Percentiles rank a stretch among this genome's conserved stretches.
phyloP scores from a whole-genome alignment of 2,888 invertebrate genomes.

The Lottia scabra region DNA sequence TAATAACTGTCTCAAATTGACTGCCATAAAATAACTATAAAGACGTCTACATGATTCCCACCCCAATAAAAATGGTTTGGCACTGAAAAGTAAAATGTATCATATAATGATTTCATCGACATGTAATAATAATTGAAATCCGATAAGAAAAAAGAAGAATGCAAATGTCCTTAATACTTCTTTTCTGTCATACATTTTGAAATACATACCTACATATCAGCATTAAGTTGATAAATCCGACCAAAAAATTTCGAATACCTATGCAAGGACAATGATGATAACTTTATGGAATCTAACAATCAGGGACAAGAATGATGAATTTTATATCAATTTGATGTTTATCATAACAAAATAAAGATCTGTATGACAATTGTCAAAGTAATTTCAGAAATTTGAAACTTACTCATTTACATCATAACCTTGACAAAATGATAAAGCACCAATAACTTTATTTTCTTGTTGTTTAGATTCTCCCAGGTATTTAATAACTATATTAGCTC shows the following conservation, averaged over 20 bases:
- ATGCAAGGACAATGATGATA: no score
- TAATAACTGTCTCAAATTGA: constrained; percentile 89
- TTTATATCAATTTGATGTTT: no score
- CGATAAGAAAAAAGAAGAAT: no score
- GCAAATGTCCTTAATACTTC: no score
- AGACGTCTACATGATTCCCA: constrained; percentile 92
- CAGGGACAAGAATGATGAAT: background rate
- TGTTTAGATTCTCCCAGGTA: constrained; percentile 84
- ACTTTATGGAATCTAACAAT: no score
- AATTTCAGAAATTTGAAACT: constrained; percentile 69
- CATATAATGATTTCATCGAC: background rate
- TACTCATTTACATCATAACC: constrained; percentile 93
- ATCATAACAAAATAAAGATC: no score
- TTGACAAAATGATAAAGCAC: constrained; percentile 92
- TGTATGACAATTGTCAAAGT: no score
- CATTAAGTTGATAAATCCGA: no score
- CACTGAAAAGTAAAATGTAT: constrained; percentile 73
- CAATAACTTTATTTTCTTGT: constrained; percentile 75
- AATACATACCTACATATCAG: no score
- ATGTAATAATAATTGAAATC: background rate
- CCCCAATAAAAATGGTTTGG: constrained; percentile 80
- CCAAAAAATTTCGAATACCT: no score
- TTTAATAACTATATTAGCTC: constrained; percentile 92
- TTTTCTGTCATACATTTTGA: no score
- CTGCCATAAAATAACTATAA: constrained; percentile 93